A percentile compares a stretch with the other conserved stretches of the same genome.
phyloP scores from a whole-genome alignment of 2,888 invertebrate genomes.

The Athalia circularis region DNA sequence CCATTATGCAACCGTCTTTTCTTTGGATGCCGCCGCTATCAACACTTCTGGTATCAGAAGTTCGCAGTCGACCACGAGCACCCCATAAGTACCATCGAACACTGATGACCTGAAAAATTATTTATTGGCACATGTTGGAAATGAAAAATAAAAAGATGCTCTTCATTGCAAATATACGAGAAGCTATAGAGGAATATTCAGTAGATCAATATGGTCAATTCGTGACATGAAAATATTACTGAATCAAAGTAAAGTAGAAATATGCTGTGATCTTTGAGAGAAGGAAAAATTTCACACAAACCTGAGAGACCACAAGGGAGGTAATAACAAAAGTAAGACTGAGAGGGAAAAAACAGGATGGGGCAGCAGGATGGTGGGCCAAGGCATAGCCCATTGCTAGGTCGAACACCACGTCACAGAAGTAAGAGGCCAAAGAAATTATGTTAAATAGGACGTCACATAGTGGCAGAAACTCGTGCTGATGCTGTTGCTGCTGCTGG shows the following conservation, averaged over 20 bases:
- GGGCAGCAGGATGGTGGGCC: constrained; percentile 75
- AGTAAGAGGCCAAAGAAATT: constrained; percentile 91
- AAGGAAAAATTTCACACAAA: constrained; percentile 58
- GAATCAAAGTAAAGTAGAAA: background rate
- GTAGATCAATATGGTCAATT: background rate
- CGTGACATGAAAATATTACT: background rate
- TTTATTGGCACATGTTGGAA: background rate
- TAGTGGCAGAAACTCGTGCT: constrained; percentile 87
- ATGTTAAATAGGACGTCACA: constrained; percentile 95
- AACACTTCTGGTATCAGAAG: constrained; percentile 53
- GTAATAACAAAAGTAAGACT: constrained; percentile 82
- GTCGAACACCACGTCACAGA: constrained; percentile 94
- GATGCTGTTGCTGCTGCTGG: constrained; percentile 68
- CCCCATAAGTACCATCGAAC: constrained; percentile 83
- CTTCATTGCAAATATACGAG: no score
- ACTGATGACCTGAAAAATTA: constrained; percentile 79
- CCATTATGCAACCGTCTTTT: constrained; percentile 66
- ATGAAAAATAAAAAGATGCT: no score
- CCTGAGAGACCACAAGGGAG: constrained; percentile 86
- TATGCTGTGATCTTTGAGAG: background rate
- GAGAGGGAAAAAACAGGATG: constrained; percentile 66
- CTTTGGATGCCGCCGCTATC: constrained; percentile 59
- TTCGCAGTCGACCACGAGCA: constrained; percentile 67
- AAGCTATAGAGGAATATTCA: no score
- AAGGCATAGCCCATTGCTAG: constrained; percentile 90